Conservation (phyloP, 2,888 invertebrate species). For the Sarcophaga caerulescens region DNA sequence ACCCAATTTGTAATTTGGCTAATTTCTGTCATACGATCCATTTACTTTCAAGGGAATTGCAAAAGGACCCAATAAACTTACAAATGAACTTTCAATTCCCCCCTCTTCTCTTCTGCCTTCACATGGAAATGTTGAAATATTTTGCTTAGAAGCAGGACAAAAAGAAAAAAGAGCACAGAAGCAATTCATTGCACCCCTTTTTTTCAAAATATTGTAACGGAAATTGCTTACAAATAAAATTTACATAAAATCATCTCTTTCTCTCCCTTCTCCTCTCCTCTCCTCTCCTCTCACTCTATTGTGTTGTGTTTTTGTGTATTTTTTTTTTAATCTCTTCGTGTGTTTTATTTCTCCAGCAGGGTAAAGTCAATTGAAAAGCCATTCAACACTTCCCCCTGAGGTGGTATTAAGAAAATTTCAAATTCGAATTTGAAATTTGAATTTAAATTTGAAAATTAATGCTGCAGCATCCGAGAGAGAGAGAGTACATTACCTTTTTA, state of each 20-base stretch:
- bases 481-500: too few species aligned
- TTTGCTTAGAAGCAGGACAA: conserved; percentile 27
- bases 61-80: conserved; percentile 4
- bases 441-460: conserved; percentile 40
- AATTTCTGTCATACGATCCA: conserved; percentile 68
- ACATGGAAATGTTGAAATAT: neutral
- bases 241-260: conserved; percentile 60
- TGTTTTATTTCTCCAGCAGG: neutral
- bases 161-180: too few species aligned
- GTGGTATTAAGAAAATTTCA: conserved; percentile 38
- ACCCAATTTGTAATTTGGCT: conserved; percentile 68
- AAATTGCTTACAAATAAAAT: conserved; percentile 67
- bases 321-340: conserved; percentile 1
- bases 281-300: neutral
- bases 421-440: conserved; percentile 52
- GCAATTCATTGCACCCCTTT: conserved; percentile 48
- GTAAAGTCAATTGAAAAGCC: conserved; percentile 35
- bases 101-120: neutral
- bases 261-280: neutral
- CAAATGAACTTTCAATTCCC: neutral
- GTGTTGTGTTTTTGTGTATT: neutral
- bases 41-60: conserved; percentile 66
- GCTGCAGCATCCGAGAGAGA: neutral
- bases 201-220: conserved; percentile 19
- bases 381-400: conserved; percentile 44